Percentiles rank a stretch among this genome's conserved stretches.
Conservation (phyloP, 2,797 vertebrate genomes). For the Silurus lanzhouensis region DNA sequence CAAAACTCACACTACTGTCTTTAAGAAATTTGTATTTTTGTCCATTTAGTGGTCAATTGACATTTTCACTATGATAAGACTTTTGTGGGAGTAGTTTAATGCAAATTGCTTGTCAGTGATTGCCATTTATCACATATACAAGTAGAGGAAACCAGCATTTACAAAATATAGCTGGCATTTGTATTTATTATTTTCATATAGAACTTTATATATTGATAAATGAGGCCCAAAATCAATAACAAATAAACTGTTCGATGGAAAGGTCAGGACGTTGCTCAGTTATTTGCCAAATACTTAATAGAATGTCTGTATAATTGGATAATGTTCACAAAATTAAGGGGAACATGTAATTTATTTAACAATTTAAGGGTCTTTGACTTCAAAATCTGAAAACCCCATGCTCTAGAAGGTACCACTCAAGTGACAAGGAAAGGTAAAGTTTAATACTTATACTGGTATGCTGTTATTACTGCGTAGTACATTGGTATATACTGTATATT, state of each 20-base stretch:
- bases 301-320: not conserved
- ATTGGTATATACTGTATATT: not conserved
- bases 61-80: not conserved
- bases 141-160: not conserved
- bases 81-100: not conserved
- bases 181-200: not conserved
- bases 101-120: not conserved
- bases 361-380: not conserved
- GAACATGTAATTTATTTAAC: not conserved
- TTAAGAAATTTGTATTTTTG: not conserved
- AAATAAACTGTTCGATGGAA: not conserved
- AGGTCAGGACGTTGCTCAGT: not conserved
- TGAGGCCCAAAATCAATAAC: not conserved
- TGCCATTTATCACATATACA: not conserved
- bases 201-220: not conserved
- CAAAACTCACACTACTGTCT: not conserved
- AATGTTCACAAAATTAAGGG: not conserved
- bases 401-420: not conserved
- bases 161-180: not conserved
- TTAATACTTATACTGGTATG: not conserved
- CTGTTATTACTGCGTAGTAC: not conserved
- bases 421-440: constrained; percentile 5
- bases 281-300: not conserved
- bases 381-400: not conserved
- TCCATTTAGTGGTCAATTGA: not conserved